phyloP scores from a whole-genome alignment of 2,113 vertebrate genomes.

The Apodemus speciosus region DNA sequence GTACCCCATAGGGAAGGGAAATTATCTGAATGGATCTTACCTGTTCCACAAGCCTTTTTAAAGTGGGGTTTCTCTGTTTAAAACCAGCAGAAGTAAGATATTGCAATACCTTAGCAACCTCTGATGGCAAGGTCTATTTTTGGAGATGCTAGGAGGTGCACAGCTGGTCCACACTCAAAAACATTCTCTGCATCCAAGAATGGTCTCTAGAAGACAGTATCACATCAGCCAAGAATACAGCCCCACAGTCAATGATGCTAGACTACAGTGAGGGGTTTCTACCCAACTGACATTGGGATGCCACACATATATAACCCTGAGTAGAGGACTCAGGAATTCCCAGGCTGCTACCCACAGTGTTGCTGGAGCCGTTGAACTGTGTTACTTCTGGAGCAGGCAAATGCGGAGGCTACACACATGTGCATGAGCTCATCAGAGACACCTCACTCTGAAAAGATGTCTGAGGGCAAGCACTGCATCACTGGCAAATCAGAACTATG shows the following conservation, averaged over 20 bases:
- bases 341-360: neutral
- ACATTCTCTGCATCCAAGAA: neutral
- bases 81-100: neutral
- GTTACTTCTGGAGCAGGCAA: too few species aligned
- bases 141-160: neutral
- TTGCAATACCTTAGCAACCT: neutral
- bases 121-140: neutral
- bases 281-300: neutral
- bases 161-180: neutral
- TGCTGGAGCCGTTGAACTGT: neutral
- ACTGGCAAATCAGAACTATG: too few species aligned
- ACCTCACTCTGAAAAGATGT: neutral
- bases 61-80: neutral
- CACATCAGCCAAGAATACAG: neutral
- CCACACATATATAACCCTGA: neutral
- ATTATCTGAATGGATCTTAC: neutral
- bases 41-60: neutral
- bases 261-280: too few species aligned
- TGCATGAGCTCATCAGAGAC: neutral
- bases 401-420: rapidly evolving
- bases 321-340: neutral
- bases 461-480: neutral
- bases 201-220: too few species aligned
- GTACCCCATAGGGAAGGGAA: neutral
- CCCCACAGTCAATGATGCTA: too few species aligned